Percentiles rank a stretch among this genome's conserved stretches.
Conservation (phyloP, 1,140 invertebrate genomes). For the Sycophaga agraensis region DNA sequence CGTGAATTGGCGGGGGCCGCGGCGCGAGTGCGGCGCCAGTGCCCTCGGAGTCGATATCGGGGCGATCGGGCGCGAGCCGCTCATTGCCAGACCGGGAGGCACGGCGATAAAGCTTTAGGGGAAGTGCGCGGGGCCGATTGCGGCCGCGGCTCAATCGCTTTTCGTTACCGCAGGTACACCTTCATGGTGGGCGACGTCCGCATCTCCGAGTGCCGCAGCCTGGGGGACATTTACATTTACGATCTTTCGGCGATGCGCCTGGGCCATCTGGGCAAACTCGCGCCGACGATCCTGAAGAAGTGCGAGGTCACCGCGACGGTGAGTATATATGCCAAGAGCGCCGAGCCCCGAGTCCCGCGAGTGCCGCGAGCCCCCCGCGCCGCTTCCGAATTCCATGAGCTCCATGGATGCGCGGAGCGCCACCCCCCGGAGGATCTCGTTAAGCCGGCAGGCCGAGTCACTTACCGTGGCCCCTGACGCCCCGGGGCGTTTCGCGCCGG, state of each 20-base stretch:
- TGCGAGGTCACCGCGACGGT: constrained; percentile 42
- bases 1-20: constrained; percentile 1
- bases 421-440: too few species aligned
- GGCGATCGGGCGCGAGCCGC: not conserved
- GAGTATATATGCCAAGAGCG: constrained; percentile 24
- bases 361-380: too few species aligned
- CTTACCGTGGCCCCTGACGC: too few species aligned
- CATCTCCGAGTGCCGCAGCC: constrained; percentile 40
- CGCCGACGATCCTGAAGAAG: constrained; percentile 46
- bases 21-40: too few species aligned
- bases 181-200: constrained; percentile 44
- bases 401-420: too few species aligned
- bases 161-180: constrained; percentile 33
- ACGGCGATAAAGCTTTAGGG: constrained; percentile 14
- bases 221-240: constrained; percentile 47
- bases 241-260: constrained; percentile 43
- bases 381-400: too few species aligned
- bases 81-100: not conserved
- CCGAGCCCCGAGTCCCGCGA: too few species aligned
- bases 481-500: too few species aligned
- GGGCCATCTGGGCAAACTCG: constrained; percentile 43
- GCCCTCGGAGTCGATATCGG: not conserved
- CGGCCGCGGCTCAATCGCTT: not conserved
- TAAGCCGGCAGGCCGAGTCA: too few species aligned
- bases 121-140: not conserved